These are phyloP conservation scores for Pogonus chalceus DNA, from an alignment of 1,140 invertebrate species.

Conservation along the genomic window DNA sequence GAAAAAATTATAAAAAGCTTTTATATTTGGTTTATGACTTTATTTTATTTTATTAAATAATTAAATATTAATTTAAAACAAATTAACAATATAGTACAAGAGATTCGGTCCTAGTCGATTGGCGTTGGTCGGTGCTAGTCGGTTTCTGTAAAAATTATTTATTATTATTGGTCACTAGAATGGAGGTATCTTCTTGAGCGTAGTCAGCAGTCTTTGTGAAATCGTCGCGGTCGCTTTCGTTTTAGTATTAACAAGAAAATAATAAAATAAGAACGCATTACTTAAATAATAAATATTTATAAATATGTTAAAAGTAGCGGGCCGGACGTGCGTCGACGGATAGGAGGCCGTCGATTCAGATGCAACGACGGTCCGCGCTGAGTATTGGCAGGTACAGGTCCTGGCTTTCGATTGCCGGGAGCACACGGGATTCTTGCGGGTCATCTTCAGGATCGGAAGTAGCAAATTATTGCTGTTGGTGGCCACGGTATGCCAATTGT, in stretches of 20 bases:
- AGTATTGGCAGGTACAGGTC: conserved; percentile 33
- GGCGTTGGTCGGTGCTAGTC: no score
- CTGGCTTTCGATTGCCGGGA: conserved; percentile 13
- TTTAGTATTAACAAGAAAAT: conserved; percentile 16
- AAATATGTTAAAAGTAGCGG: conserved; percentile 13
- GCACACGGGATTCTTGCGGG: neutral
- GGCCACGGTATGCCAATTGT: conserved; percentile 61
- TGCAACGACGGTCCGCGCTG: conserved; percentile 18
- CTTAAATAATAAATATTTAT: conserved; percentile 11
- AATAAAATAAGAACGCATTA: conserved; percentile 12
- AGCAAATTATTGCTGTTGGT: conserved; percentile 35
- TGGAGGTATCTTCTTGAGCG: conserved; percentile 22
- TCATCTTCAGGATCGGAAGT: no score
- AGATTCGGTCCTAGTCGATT: neutral
- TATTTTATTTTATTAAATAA: conserved; percentile 4
- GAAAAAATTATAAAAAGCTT: no score
- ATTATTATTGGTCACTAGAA: conserved; percentile 18
- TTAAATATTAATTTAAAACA: conserved; percentile 4
- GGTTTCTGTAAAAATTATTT: conserved; percentile 4
- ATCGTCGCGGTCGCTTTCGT: conserved; percentile 13
- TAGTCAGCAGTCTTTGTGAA: conserved; percentile 11
- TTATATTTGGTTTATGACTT: neutral
- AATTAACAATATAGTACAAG: conserved; percentile 7
- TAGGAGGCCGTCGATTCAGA: conserved; percentile 1
- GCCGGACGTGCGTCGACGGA: conserved; percentile 8